Evolutionary conservation across 2,797 vertebrate genomes (phyloP), one percentile per base, ranked within the genome.

Genomic region (Coreius guichenoti): DNA sequence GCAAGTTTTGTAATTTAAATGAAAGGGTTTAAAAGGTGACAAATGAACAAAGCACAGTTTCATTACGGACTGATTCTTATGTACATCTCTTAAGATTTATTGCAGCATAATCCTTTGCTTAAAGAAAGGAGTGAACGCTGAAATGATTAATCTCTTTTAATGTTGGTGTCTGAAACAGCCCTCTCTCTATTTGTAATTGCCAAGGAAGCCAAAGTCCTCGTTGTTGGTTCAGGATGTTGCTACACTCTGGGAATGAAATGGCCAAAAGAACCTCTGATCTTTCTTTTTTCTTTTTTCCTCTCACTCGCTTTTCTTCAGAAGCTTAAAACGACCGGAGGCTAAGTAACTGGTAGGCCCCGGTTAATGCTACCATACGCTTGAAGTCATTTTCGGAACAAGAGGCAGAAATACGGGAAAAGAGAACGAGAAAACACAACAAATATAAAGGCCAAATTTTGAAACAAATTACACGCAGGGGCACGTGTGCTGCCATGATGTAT

Each of bases 171-270:
- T 97, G 93, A 94, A 94, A 96, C 96, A 96, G 97, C 96, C 97
- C 96, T 97, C 96, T 95, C 96, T 96, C 97, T 98, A 97, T 98
- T 98, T 99, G 97, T 98, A 99, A 97, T 97, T 97, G 96, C 96
- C 95, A 95, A 90, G 90, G 93, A 95, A 97, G 96, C 96, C 96
- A 89, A 93, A 94, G 93, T 94, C 93, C 93, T 93, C 87, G 92
- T 94, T 94, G 95, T 95, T 95, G 96, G 96, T 96, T 95, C 86
- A 95, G 93, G 93, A 97, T 97, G 95, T 96, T 95, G 96, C 94
- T 94, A 92, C 94, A 94, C 96, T 94, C 94, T 95, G 95, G 94
- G 94, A 96, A 96, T 95, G 96, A 96, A 96, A 95, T 92, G 94
- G 93, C 92, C 95, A 94, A 93, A 95, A 96, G 92, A 96, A 97